These are phyloP conservation scores for Salarias fasciatus DNA, from an alignment of 2,797 vertebrate genomes.

Conservation along the genomic window DNA sequence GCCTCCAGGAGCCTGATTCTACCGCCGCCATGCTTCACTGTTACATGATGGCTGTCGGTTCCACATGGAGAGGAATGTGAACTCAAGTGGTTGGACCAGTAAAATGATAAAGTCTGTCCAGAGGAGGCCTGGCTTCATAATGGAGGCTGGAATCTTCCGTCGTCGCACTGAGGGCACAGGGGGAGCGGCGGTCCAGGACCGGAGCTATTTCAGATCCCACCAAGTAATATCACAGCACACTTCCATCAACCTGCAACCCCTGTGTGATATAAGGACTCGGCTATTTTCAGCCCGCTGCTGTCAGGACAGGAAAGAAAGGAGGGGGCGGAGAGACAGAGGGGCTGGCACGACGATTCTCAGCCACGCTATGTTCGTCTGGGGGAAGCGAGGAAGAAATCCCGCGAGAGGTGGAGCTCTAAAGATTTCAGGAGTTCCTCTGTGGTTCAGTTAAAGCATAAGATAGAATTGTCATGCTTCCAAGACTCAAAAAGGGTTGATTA, in stretches of 20 bases:
- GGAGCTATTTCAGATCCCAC: conserved; percentile 56
- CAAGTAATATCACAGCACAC: conserved; percentile 62
- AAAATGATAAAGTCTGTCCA: too few species aligned
- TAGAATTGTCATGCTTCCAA: neutral
- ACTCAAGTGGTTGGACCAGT: too few species aligned
- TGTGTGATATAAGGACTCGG: conserved; percentile 62
- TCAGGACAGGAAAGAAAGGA: conserved; percentile 40
- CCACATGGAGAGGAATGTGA: too few species aligned
- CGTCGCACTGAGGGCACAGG: conserved; percentile 50
- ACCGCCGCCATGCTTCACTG: too few species aligned
- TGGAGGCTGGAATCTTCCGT: conserved; percentile 29
- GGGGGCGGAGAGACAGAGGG: conserved; percentile 16
- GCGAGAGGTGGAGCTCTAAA: conserved; percentile 1
- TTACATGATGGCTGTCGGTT: too few species aligned
- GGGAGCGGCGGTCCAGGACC: conserved; percentile 48
- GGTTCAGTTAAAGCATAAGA: conserved; percentile 3
- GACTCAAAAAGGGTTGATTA: conserved; percentile 21
- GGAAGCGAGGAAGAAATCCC: conserved; percentile 1
- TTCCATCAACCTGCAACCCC: conserved; percentile 64
- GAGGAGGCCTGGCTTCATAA: conserved; percentile 22
- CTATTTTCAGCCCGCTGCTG: conserved; percentile 70
- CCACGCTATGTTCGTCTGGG: conserved; percentile 38
- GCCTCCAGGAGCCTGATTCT: too few species aligned
- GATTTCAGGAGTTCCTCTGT: conserved; percentile 5
- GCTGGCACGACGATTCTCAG: conserved; percentile 29